Percentiles rank a stretch among this genome's conserved stretches.
Evolutionary conservation across 2,113 vertebrate species (phyloP).

Genomic region (Gallinago paraguaiae): DNA sequence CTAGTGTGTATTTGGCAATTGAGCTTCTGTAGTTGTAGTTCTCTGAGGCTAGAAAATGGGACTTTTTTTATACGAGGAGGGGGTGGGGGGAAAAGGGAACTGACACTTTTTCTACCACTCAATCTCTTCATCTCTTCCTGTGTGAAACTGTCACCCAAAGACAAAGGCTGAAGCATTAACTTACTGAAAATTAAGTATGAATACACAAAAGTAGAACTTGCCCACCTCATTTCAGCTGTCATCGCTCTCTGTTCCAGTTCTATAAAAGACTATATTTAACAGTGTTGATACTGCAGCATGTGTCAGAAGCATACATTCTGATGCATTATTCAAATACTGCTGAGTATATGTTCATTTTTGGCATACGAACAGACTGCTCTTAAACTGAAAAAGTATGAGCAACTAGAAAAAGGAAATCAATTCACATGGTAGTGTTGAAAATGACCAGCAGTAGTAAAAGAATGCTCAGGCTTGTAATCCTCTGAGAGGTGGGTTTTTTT

Average conservation of each 20-base stretch:
- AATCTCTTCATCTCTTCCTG: not conserved
- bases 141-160: slow-evolving; percentile 17
- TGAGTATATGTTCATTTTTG: slow-evolving; percentile 53
- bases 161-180: slow-evolving; percentile 30
- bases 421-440: not conserved
- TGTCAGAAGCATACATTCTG: slow-evolving; percentile 66
- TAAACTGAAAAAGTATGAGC: not conserved
- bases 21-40: not conserved
- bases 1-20: not conserved
- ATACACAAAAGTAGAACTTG: slow-evolving; percentile 42
- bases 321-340: slow-evolving; percentile 71
- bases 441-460: not conserved
- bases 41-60: not conserved
- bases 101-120: not conserved
- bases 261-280: slow-evolving; percentile 67
- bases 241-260: slow-evolving; percentile 60
- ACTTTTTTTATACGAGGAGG: too few species aligned
- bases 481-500: not conserved
- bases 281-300: slow-evolving; percentile 65
- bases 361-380: slow-evolving; percentile 24
- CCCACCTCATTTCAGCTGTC: slow-evolving; percentile 67
- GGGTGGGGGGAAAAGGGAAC: not conserved
- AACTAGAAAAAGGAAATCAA: slow-evolving; percentile 3
- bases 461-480: not conserved
- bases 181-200: slow-evolving; percentile 49